Base-by-base conservation (phyloP, 2,888 invertebrate genomes). In the Pollenia labialis region DNA sequence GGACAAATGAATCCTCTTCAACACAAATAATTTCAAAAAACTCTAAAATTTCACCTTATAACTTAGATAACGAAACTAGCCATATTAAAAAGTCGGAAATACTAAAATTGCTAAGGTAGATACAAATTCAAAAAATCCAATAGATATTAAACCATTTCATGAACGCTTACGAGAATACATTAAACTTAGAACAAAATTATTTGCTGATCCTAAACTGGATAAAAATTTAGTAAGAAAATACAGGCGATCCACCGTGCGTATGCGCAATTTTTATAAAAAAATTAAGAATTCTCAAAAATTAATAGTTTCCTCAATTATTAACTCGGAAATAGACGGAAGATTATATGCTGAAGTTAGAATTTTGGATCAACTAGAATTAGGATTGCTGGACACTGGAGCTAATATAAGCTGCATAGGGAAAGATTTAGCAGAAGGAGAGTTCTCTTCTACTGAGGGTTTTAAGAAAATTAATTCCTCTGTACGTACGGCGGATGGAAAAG, bases 241-340 rank as follows among this genome's bases (percentile, higher is more conserved):
- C 11, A 60, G 18, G 9, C 14, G 74, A 4, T 75, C 46, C 6
- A 75, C 62, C 4, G 60, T 58, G 4, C 60, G 74, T n/a, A 40
- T 75, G 58, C 18, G 74, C 11, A 76, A 64, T 42, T 64, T 54
- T 52, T 64, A 76, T 12, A 50, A 42, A 1, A 76, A 64, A 64
- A 32, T 76, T 42, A 64, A 54, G 50, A 4, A 12, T 42, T 10
- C 54, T 3, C 23, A 42, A 9, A 4, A 16, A 40, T 56, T n/a
- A n/a, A 14, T 23, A n/a, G 23, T 54, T 16, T 62, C 58, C 2
- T 23, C 60, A 12, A 72, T 72, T 46, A 44, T 62, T 9, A 62
- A n/a, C 32, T 16, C 18, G 2, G 46, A 44, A 23, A 11, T 4
- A 10, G 74, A 75, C 52, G 62, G 62, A 9, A 16, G 50, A 16